phyloP scores from a whole-genome alignment of 2,888 invertebrate species.

The Leptogaster cylindrica region DNA sequence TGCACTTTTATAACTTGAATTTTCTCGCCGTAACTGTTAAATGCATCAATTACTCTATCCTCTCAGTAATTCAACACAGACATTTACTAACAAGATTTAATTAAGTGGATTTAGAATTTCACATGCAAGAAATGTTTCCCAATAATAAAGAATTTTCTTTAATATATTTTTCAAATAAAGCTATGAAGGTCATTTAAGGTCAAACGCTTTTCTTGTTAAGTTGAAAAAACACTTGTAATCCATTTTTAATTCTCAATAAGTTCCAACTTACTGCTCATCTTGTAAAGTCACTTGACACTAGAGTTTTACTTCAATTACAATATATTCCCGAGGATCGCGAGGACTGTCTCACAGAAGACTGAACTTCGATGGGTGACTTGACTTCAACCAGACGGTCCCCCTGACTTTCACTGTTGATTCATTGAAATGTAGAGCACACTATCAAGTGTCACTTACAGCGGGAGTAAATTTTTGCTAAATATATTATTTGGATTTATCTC shows the following conservation, averaged over 20 bases:
- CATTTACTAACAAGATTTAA: slow-evolving; percentile 10
- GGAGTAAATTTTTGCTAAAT: slow-evolving; percentile 27
- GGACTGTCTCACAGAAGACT: slow-evolving; percentile 21
- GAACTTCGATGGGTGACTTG: background rate
- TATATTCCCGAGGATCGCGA: slow-evolving; percentile 15
- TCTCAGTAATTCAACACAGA: slow-evolving; percentile 31
- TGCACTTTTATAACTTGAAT: background rate
- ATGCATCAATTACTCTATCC: no score
- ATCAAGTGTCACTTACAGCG: slow-evolving; percentile 37
- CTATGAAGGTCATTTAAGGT: slow-evolving; percentile 36
- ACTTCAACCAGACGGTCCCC: slow-evolving; percentile 14
- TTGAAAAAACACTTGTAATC: slow-evolving; percentile 5
- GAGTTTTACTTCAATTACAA: slow-evolving; percentile 8
- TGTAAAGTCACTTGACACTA: slow-evolving; percentile 32
- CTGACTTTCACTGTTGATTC: slow-evolving; percentile 3
- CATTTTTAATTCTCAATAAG: background rate
- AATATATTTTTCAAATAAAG: background rate
- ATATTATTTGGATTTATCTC: slow-evolving; percentile 11
- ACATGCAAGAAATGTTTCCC: no score
- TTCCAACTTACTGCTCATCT: slow-evolving; percentile 35
- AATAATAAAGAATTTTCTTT: background rate
- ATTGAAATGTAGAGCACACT: slow-evolving; percentile 31
- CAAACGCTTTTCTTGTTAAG: slow-evolving; percentile 16
- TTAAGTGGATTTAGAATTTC: no score
- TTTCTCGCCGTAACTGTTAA: no score